Evolutionary conservation across 2,113 vertebrate species (phyloP), one percentile per base, ranked within the genome.

Genomic region (Argyrosomus japonicus): DNA sequence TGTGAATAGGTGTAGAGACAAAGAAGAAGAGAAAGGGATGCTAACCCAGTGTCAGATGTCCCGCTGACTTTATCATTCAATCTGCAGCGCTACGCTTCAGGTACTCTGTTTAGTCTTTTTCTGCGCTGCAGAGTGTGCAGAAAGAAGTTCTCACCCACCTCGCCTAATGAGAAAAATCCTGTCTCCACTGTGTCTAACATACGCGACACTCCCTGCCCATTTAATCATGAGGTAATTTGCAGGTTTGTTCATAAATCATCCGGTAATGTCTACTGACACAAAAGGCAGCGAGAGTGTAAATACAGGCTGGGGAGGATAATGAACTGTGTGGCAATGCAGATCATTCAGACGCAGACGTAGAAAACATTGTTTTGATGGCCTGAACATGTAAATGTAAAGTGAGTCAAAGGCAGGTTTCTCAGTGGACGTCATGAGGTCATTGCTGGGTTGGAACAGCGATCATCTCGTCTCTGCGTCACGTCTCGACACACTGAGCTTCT

Each of bases 201-300:
- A 43, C 32, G 53, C 32, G 72, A 75, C 74, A 50, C 77, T 86
- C 79, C 84, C 70, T 68, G 0, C 53, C 61, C 47, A 54, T 75
- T 80, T 77, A 63, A 72, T 82, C 50, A 43, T 79, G 81, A 87
- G 70, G 77, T 82, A 54, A 84, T 54, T 72, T 63, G 40, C 72
- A 70, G 65, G 68, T 57, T 79, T 23, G 57, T 68, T 90, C 47
- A 86, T 73, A 53, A 81, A 65, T 75, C 63, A 45, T 65, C 12
- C 12, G 18, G 62, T 64, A 47, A 17, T 27, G 48, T n/a, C 57
- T 9, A 14, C 32, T 58, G 67, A 51, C 56, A 57, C 8, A 74
- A 77, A 77, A 69, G 27, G 21, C 50, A 77, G 57, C 12, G 17
- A 43, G 18, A 63, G 27, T 8, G 62, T n/a, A 29, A 25, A 29